Conservation (phyloP, 1,140 invertebrate genomes). For the Drosophila nigromelanica region DNA sequence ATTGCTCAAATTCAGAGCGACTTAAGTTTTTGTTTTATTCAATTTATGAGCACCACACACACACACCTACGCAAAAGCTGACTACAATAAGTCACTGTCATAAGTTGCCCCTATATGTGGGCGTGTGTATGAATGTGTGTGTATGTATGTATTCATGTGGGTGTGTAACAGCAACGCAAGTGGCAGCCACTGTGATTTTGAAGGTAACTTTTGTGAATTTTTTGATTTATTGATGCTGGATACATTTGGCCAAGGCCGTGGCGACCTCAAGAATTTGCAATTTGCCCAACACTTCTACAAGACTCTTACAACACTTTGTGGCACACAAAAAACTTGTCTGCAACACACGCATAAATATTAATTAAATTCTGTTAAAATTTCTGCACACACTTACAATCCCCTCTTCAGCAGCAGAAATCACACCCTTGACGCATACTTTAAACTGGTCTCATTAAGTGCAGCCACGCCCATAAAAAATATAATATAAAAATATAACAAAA, state of each 20-base stretch:
- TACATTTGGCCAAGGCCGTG: slow-evolving; percentile 34
- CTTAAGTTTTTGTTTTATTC: slow-evolving; percentile 30
- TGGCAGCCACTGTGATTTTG: slow-evolving; percentile 44
- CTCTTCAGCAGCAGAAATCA: slow-evolving; percentile 13
- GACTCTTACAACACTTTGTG: slow-evolving; percentile 11
- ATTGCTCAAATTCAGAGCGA: neutral
- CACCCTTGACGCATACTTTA: slow-evolving; percentile 42
- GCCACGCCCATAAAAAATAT: slow-evolving; percentile 53
- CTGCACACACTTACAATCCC: neutral
- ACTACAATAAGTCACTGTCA: slow-evolving; percentile 72
- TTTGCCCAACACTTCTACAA: slow-evolving; percentile 38
- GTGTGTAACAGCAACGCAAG: slow-evolving; percentile 33
- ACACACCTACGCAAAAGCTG: slow-evolving; percentile 7
- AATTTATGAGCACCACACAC: slow-evolving; percentile 24
- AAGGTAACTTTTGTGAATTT: slow-evolving; percentile 63
- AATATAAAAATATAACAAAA: neutral
- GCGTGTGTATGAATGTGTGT: slow-evolving; percentile 5
- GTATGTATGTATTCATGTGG: slow-evolving; percentile 1
- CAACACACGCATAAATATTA: slow-evolving; percentile 27
- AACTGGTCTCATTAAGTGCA: slow-evolving; percentile 55
- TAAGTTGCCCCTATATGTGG: slow-evolving; percentile 20
- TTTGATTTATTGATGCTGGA: slow-evolving; percentile 63
- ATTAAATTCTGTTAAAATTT: slow-evolving; percentile 24
- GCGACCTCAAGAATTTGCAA: slow-evolving; percentile 14
- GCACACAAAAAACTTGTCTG: neutral